These are phyloP conservation scores for Petrophora chlorosata DNA, from an alignment of 2,888 invertebrate species.

Conservation along the genomic window DNA sequence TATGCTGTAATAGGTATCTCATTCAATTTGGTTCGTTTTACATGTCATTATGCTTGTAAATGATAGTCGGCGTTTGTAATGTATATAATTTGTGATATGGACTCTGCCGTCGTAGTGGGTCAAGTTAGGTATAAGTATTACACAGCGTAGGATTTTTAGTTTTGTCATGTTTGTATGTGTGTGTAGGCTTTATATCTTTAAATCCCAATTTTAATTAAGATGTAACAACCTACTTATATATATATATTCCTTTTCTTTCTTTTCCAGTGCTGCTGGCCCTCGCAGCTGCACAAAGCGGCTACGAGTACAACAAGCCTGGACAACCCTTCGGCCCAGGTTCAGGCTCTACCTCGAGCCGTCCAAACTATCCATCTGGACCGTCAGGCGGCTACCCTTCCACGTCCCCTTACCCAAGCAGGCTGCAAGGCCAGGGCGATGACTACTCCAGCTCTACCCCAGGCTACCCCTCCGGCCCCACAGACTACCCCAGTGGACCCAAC, in stretches of 20 bases:
- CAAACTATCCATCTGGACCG: slow-evolving; percentile 43
- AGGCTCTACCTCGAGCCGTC: slow-evolving; percentile 29
- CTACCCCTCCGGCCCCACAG: slow-evolving; percentile 55
- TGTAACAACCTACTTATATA: neutral
- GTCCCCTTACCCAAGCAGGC: slow-evolving; percentile 52
- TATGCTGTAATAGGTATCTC: slow-evolving; percentile 17
- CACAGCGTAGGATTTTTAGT: no score
- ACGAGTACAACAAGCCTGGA: slow-evolving; percentile 88
- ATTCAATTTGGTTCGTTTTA: slow-evolving; percentile 27
- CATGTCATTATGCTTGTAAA: slow-evolving; percentile 7
- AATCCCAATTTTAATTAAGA: neutral
- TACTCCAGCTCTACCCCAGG: slow-evolving; percentile 56
- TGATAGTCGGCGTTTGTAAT: no score
- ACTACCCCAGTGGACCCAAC: slow-evolving; percentile 50
- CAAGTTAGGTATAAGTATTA: no score
- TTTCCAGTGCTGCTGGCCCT: slow-evolving; percentile 72
- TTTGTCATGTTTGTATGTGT: no score
- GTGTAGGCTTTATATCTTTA: no score
- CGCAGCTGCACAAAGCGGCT: slow-evolving; percentile 85
- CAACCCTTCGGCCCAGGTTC: slow-evolving; percentile 79
- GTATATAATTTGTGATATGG: no score
- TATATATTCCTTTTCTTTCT: slow-evolving; percentile 35
- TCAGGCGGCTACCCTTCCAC: slow-evolving; percentile 57
- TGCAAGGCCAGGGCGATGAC: slow-evolving; percentile 44
- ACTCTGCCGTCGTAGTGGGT: no score